A percentile compares a stretch with the other conserved stretches of the same genome.
Conservation (phyloP, 2,113 vertebrate genomes). For the Haemorhous mexicanus region DNA sequence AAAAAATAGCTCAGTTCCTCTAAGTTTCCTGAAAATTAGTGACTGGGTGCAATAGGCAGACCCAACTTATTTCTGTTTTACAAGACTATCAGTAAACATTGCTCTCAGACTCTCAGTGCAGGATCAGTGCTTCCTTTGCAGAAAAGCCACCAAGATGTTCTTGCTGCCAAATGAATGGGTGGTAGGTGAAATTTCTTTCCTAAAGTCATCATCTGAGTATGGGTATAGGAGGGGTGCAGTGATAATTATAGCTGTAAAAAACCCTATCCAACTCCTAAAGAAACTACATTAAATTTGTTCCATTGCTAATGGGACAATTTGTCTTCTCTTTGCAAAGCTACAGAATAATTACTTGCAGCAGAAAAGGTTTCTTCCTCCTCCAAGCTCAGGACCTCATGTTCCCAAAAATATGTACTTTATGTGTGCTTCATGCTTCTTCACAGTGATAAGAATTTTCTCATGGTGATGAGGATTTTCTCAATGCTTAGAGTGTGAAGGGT, state of each 20-base stretch:
- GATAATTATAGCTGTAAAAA: neutral
- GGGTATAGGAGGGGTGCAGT: neutral
- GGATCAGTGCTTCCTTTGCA: accelerated
- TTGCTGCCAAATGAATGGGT: neutral
- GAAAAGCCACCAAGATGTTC: accelerated
- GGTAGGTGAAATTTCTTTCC: neutral
- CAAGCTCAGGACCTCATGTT: neutral
- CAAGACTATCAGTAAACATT: neutral
- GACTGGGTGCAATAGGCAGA: neutral
- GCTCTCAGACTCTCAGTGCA: accelerated
- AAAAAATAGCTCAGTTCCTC: neutral
- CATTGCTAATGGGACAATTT: neutral
- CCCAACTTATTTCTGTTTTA: neutral
- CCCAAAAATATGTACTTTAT: neutral
- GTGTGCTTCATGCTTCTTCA: neutral
- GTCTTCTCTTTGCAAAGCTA: neutral
- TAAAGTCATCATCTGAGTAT: neutral
- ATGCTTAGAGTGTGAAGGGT: neutral
- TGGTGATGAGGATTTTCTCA: neutral
- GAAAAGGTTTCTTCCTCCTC: neutral
- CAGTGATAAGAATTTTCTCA: neutral
- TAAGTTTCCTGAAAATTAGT: neutral
- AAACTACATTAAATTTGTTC: neutral
- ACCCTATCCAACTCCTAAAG: neutral
- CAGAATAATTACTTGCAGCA: neutral